phyloP scores from a whole-genome alignment of 2,113 vertebrate species.

The Zosterops lateralis region DNA sequence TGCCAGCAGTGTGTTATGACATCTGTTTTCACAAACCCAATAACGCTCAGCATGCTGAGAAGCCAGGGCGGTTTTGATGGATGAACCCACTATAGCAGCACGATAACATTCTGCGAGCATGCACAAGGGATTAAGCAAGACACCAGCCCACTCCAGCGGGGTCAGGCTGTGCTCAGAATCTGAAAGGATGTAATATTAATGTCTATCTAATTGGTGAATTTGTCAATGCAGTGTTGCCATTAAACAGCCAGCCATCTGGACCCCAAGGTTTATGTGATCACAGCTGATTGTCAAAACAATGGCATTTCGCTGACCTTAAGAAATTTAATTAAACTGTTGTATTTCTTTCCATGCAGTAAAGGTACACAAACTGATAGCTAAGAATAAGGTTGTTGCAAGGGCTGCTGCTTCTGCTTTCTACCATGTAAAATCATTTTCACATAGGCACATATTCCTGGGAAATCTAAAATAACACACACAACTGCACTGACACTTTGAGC shows the following conservation, averaged over 20 bases:
- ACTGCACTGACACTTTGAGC: background rate
- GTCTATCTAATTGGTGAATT: conserved; percentile 70
- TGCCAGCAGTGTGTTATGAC: conserved; percentile 35
- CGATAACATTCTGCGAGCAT: conserved; percentile 39
- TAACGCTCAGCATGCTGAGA: conserved; percentile 51
- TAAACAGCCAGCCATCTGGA: conserved; percentile 65
- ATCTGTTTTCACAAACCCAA: conserved; percentile 67
- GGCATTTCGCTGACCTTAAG: conserved; percentile 69
- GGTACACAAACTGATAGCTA: conserved; percentile 30
- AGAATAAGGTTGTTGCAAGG: conserved; percentile 6
- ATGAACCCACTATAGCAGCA: conserved; percentile 65
- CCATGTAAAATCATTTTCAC: conserved; percentile 1
- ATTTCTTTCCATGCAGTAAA: conserved; percentile 44
- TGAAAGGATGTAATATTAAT: conserved; percentile 74
- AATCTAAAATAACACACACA: background rate
- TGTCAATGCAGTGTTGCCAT: conserved; percentile 63
- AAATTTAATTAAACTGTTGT: conserved; percentile 67
- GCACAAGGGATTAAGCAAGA: conserved; percentile 61
- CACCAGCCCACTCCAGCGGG: conserved; percentile 50
- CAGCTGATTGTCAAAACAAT: conserved; percentile 60
- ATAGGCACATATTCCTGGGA: background rate
- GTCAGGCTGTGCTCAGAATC: conserved; percentile 63
- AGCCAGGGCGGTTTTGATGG: conserved; percentile 50
- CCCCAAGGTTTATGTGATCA: conserved; percentile 63
- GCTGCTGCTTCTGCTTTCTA: conserved; percentile 11